phyloP scores from a whole-genome alignment of 2,888 invertebrate genomes.

The Tetanocera ferruginea region DNA sequence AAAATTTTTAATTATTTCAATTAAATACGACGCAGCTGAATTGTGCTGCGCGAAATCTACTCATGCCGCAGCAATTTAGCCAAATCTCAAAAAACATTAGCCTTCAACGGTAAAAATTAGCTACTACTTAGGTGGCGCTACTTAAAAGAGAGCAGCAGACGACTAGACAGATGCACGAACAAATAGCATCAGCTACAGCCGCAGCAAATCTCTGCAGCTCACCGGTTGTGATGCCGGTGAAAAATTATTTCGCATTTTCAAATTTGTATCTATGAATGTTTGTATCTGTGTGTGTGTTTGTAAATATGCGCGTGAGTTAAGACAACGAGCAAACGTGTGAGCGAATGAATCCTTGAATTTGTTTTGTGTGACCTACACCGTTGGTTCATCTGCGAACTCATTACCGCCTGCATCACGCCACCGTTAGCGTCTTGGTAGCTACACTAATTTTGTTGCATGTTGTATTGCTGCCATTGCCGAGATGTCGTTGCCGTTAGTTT shows the following conservation, averaged over 20 bases:
- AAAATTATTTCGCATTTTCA: neutral
- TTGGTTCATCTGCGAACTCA: neutral
- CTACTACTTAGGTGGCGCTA: neutral
- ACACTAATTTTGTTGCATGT: neutral
- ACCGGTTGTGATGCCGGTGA: conserved; percentile 19
- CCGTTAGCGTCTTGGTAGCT: neutral
- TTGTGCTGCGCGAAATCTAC: neutral
- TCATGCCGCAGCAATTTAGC: neutral
- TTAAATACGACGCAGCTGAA: neutral
- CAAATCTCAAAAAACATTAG: neutral
- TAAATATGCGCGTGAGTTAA: neutral
- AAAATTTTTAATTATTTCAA: conserved; percentile 21
- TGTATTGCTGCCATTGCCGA: conserved; percentile 5
- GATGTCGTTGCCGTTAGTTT: conserved; percentile 10
- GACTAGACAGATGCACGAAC: neutral
- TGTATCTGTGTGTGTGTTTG: too few relatives aligned
- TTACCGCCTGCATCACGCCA: neutral
- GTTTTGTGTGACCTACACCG: conserved; percentile 25
- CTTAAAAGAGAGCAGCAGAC: neutral
- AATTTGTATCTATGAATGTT: too few relatives aligned
- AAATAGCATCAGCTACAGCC: neutral
- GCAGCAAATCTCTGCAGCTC: neutral
- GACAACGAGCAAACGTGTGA: neutral
- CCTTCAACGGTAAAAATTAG: neutral
- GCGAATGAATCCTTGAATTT: conserved; percentile 30